Evolutionary conservation across 2,888 invertebrate genomes (phyloP).

Genomic region (Agrochola lota): DNA sequence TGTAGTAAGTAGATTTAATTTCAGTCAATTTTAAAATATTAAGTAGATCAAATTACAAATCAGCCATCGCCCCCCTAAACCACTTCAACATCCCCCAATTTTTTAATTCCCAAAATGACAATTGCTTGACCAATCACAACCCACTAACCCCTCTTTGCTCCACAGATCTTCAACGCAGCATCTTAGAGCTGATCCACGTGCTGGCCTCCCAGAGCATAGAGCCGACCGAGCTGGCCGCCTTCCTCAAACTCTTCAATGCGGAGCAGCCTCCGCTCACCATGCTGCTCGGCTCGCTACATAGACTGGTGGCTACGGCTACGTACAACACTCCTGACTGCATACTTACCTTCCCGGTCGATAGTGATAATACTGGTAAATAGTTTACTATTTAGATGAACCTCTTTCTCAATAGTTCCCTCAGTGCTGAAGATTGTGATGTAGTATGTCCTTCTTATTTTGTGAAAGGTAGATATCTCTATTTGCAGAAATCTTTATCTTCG

Average conservation of each 20-base stretch:
- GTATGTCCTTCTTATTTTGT: background rate
- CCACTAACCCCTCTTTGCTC: background rate
- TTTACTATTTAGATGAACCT: background rate
- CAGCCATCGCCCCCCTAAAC: no score
- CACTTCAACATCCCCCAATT: no score
- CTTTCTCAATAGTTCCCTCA: background rate
- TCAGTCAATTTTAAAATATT: no score
- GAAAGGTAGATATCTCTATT: background rate
- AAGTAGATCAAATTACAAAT: no score
- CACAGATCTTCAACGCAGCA: conserved; percentile 92
- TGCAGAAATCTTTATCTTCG: background rate
- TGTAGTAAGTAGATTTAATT: no score
- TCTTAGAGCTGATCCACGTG: conserved; percentile 91
- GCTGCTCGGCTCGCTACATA: conserved; percentile 84
- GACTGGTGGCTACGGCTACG: conserved; percentile 80
- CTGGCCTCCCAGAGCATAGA: conserved; percentile 89
- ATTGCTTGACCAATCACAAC: no score
- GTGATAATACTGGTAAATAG: conserved; percentile 64
- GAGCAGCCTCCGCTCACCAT: conserved; percentile 89
- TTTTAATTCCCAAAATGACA: no score
- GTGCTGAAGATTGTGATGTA: background rate
- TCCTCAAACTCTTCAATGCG: conserved; percentile 91
- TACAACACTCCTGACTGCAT: conserved; percentile 90
- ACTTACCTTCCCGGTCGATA: conserved; percentile 88
- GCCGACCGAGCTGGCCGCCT: conserved; percentile 89